phyloP scores from a whole-genome alignment of 2,113 vertebrate species.

The Lamprologus ornatipinnis region DNA sequence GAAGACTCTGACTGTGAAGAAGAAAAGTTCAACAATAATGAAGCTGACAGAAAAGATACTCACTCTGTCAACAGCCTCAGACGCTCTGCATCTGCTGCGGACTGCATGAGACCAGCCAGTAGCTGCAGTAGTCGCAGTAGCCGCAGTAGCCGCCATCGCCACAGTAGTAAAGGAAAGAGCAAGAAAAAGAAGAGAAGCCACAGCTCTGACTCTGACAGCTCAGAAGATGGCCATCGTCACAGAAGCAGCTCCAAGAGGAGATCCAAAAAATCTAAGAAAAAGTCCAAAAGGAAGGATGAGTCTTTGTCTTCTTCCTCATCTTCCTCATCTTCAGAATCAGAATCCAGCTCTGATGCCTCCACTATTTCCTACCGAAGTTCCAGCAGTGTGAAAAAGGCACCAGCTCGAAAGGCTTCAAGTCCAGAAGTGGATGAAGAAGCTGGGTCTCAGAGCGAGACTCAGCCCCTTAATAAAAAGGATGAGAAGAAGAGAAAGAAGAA shows the following conservation, averaged over 20 bases:
- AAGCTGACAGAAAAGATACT: constrained; percentile 57
- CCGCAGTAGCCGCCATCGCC: constrained; percentile 38
- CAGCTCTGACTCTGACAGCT: constrained; percentile 70
- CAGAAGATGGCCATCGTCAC: constrained; percentile 48
- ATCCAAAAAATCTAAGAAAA: constrained; percentile 83
- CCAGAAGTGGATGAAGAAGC: constrained; percentile 42
- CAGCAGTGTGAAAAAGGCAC: constrained; percentile 85
- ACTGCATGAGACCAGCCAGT: constrained; percentile 68
- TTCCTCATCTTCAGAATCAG: constrained; percentile 57
- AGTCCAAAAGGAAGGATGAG: constrained; percentile 73
- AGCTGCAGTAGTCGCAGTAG: constrained; percentile 54
- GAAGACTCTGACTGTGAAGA: constrained; percentile 72
- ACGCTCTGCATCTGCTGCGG: constrained; percentile 80
- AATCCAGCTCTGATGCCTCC: constrained; percentile 73
- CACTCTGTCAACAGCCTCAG: constrained; percentile 61
- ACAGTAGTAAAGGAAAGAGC: constrained; percentile 50
- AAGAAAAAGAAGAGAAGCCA: constrained; percentile 62
- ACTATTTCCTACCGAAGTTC: constrained; percentile 85
- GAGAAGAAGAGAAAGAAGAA: constrained; percentile 89
- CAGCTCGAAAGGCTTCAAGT: constrained; percentile 25
- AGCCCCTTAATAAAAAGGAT: constrained; percentile 70
- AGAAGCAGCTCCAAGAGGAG: constrained; percentile 76
- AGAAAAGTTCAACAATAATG: constrained; percentile 30
- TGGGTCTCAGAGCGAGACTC: not conserved
- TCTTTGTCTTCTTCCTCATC: constrained; percentile 71